A percentile compares a stretch with the other conserved stretches of the same genome.
These are phyloP conservation scores for Thinocorus orbignyianus DNA, from an alignment of 2,113 vertebrate species.

Conservation along the genomic window DNA sequence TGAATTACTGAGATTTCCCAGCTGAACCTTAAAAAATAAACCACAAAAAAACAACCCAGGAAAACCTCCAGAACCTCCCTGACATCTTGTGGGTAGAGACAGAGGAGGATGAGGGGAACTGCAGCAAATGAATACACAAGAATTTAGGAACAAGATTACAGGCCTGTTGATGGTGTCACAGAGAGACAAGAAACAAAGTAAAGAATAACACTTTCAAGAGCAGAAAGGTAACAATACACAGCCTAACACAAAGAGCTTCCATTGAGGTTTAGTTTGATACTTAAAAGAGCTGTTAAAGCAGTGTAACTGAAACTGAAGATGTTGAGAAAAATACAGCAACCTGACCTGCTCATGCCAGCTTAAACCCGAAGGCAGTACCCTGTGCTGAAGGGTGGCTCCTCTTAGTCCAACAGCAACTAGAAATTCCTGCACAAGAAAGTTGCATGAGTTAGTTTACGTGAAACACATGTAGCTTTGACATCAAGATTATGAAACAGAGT, in stretches of 20 bases:
- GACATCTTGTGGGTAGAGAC: background rate
- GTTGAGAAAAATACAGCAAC: background rate
- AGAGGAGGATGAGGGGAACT: background rate
- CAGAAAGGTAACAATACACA: background rate
- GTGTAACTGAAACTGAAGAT: background rate
- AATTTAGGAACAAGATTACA: background rate
- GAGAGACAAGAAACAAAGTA: background rate
- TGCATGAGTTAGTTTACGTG: background rate
- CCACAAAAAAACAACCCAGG: background rate
- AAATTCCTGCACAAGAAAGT: slow-evolving; percentile 82
- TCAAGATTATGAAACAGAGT: background rate
- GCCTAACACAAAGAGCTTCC: background rate
- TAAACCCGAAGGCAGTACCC: slow-evolving; percentile 84
- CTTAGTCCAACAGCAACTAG: slow-evolving; percentile 90
- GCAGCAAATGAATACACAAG: background rate
- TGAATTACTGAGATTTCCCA: background rate
- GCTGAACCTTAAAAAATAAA: background rate
- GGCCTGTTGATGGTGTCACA: background rate
- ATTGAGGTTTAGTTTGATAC: background rate
- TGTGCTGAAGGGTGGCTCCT: slow-evolving; percentile 92
- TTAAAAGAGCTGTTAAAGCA: background rate
- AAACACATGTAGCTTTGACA: background rate
- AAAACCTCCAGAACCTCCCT: background rate
- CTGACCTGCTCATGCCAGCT: slow-evolving; percentile 97
- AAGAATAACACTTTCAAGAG: background rate